Evolutionary conservation across 2,888 invertebrate genomes (phyloP).

Genomic region (Scaeva pyrastri): DNA sequence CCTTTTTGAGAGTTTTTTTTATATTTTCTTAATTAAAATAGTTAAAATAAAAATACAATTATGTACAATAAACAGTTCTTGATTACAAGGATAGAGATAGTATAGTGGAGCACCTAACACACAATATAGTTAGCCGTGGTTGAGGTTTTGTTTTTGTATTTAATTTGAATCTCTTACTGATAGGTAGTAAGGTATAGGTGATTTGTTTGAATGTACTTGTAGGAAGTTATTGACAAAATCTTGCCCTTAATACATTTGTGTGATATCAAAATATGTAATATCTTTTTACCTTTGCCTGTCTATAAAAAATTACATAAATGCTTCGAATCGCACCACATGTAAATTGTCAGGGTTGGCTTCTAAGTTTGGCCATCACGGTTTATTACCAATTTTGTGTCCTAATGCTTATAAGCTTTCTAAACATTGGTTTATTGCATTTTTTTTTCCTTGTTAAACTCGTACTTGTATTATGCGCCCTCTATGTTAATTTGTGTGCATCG

Average conservation of each 20-base stretch:
- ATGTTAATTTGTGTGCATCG: slow-evolving; percentile 19
- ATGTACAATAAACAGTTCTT: slow-evolving; percentile 47
- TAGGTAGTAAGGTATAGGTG: background rate
- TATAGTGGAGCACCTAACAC: slow-evolving; percentile 18
- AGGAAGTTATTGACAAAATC: background rate
- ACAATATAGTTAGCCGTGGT: background rate
- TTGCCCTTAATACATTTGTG: slow-evolving; percentile 33
- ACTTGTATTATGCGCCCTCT: background rate
- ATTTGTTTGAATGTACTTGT: too few species aligned
- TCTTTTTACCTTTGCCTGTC: background rate
- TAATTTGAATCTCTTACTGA: slow-evolving; percentile 3
- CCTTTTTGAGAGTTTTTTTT: slow-evolving; percentile 47
- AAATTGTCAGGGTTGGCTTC: slow-evolving; percentile 5
- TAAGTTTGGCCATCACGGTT: slow-evolving; percentile 46
- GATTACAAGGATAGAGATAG: slow-evolving; percentile 65
- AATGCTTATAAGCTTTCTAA: slow-evolving; percentile 30
- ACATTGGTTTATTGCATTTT: background rate
- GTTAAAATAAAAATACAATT: slow-evolving; percentile 53
- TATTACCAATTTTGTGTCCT: slow-evolving; percentile 50
- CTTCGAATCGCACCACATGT: background rate
- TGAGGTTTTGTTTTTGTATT: slow-evolving; percentile 3
- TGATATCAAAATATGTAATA: slow-evolving; percentile 3
- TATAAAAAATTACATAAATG: background rate
- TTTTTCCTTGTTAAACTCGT: background rate
- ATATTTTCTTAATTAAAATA: slow-evolving; percentile 44